Evolutionary conservation across 2,888 invertebrate species (phyloP).

Genomic region (Platycnemis pennipes): DNA sequence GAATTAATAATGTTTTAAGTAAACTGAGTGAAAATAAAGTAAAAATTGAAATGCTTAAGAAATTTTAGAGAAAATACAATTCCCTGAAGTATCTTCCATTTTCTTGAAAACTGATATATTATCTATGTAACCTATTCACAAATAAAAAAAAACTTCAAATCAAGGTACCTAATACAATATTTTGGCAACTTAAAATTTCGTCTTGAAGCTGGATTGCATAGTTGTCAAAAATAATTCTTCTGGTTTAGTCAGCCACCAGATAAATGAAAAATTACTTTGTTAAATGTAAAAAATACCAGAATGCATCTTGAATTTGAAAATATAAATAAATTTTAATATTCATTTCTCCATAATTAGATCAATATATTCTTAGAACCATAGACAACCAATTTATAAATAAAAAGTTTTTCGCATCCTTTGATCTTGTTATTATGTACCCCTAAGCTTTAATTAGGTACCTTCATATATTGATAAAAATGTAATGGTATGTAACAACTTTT

Average conservation of each 20-base stretch:
- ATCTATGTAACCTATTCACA: no score
- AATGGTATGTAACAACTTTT: neutral
- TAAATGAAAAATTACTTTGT: neutral
- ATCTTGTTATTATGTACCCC: neutral
- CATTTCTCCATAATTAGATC: neutral
- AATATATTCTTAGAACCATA: neutral
- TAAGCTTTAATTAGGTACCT: neutral
- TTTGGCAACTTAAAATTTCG: neutral
- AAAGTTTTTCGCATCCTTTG: neutral
- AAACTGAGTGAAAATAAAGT: neutral
- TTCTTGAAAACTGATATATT: neutral
- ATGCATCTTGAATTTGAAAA: neutral
- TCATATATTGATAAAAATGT: neutral
- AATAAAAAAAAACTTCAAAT: neutral
- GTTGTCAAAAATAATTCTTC: neutral
- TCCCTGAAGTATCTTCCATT: neutral
- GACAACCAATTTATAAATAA: neutral
- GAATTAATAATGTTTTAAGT: constrained; percentile 11
- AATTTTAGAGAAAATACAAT: neutral
- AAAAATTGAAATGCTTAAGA: neutral
- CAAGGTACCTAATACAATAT: neutral
- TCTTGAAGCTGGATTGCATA: neutral
- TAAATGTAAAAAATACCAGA: neutral
- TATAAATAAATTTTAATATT: neutral
- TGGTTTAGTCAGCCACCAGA: neutral